A percentile compares a stretch with the other conserved stretches of the same genome.
These are phyloP conservation scores for Pollenia angustigena DNA, from an alignment of 2,888 invertebrate genomes.

Conservation along the genomic window DNA sequence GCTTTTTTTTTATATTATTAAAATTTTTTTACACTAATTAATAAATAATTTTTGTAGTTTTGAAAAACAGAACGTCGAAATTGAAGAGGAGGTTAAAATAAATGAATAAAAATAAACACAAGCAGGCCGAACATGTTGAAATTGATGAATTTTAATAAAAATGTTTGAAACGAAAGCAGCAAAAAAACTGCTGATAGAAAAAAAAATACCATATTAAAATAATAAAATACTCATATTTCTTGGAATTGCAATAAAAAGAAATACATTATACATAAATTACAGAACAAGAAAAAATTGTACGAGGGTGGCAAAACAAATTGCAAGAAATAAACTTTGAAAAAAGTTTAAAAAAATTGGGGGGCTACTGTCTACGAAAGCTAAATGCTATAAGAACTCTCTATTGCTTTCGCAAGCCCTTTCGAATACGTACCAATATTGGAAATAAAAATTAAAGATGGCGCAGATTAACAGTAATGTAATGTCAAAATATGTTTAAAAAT, in stretches of 20 bases:
- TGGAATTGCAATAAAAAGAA: not conserved
- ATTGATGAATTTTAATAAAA: conserved; percentile 31
- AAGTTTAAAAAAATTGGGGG: no score
- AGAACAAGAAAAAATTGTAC: not conserved
- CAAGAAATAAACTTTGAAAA: no score
- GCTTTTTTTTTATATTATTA: not conserved
- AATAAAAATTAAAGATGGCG: no score
- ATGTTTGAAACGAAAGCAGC: not conserved
- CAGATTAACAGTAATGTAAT: no score
- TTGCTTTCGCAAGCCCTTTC: no score
- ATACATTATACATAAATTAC: not conserved
- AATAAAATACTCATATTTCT: conserved; percentile 24
- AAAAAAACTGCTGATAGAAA: not conserved
- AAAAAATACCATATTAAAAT: not conserved
- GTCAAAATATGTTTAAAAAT: no score
- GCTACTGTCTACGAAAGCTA: no score
- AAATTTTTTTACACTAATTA: not conserved
- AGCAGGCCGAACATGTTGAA: conserved; percentile 1
- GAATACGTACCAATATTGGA: no score
- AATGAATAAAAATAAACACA: not conserved
- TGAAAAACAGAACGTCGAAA: not conserved
- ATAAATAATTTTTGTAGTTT: conserved; percentile 6
- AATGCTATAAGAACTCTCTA: no score
- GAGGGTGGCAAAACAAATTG: not conserved
- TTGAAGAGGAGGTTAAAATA: not conserved